Conservation (phyloP, 2,888 invertebrate species). For the Andrena trimmerana region DNA sequence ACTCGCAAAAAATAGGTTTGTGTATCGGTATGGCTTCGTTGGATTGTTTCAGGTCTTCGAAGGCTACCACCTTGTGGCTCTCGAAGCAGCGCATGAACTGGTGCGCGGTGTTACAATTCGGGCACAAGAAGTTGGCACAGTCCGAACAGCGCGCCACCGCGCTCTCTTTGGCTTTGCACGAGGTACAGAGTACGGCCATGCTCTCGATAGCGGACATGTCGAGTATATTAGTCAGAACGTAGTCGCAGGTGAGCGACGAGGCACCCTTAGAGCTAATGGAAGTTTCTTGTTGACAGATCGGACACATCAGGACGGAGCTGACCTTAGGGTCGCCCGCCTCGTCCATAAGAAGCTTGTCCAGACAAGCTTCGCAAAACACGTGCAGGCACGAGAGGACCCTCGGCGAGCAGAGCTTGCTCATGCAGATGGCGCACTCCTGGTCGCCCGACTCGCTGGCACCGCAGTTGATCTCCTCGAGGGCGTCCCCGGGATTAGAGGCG, state of each 20-base stretch:
- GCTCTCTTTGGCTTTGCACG: constrained; percentile 97
- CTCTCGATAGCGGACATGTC: constrained; percentile 92
- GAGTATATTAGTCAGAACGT: constrained; percentile 93
- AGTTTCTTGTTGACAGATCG: constrained; percentile 94
- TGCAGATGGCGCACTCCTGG: constrained; percentile 84
- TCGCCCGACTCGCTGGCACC: constrained; percentile 73
- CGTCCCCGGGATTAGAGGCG: constrained; percentile 67
- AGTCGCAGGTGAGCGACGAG: constrained; percentile 93
- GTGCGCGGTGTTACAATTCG: constrained; percentile 97
- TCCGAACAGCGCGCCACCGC: constrained; percentile 97
- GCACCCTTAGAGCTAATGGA: constrained; percentile 92
- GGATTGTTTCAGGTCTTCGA: constrained; percentile 93
- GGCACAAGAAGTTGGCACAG: constrained; percentile 97
- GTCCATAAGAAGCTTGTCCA: constrained; percentile 92
- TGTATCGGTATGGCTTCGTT: constrained; percentile 94
- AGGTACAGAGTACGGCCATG: constrained; percentile 92
- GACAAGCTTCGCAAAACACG: constrained; percentile 97
- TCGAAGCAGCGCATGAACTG: constrained; percentile 99
- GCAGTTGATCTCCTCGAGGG: constrained; percentile 78
- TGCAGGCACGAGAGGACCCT: constrained; percentile 97
- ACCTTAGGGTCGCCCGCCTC: constrained; percentile 90
- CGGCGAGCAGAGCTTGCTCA: constrained; percentile 92
- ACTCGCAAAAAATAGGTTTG: constrained; percentile 94
- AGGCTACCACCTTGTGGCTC: constrained; percentile 95
- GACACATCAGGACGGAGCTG: constrained; percentile 90